Base-by-base conservation (phyloP, 2,888 invertebrate genomes). In the Ochropleura leucogaster region DNA sequence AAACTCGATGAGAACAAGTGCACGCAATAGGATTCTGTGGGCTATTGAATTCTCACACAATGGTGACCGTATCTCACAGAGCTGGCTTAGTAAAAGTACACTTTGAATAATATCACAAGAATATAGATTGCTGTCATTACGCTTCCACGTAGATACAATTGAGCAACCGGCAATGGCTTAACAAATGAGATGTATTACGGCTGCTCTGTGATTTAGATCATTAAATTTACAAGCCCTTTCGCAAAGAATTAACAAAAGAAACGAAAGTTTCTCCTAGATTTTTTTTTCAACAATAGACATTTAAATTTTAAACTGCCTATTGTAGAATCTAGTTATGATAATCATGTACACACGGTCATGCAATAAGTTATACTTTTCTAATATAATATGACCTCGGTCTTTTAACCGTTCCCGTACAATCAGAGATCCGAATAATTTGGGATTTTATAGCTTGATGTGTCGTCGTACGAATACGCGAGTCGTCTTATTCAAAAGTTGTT, bases 151-250 rank as follows among this genome's bases (percentile, higher is more conserved):
- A 59, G 40, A n/a, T 77, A 72, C 66, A 73, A 79, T 72, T 79
- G 62, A 59, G 9, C 59, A 59, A 59, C 59, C 16, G 12, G 82
- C 81, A 73, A 77, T 73, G n/a, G 78, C 82, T 80, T 85, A 81
- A 83, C 64, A 76, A 74, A 85, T 72, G 53, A 49, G 60, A 70
- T 80, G 73, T 80, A 74, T 59, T 42, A 40, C 53, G 20, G 64
- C 55, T 10, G 42, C 62, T 44, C 30, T 30, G 77, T 79, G 84
- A 80, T 88, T 74, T 79, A 87, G 80, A 88, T 87, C 85, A 88
- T 90, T 90, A 85, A 86, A 90, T 91, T 90, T 88, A 82, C 82
- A 75, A 88, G 87, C 89, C 91, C 90, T 91, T 91, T 80, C 77
- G 74, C 59, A 65, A 85, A 80, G 74, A 72, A 81, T 83, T 74